Base-by-base conservation (phyloP, 2,888 invertebrate genomes). In the Scaptomyza reducta region DNA sequence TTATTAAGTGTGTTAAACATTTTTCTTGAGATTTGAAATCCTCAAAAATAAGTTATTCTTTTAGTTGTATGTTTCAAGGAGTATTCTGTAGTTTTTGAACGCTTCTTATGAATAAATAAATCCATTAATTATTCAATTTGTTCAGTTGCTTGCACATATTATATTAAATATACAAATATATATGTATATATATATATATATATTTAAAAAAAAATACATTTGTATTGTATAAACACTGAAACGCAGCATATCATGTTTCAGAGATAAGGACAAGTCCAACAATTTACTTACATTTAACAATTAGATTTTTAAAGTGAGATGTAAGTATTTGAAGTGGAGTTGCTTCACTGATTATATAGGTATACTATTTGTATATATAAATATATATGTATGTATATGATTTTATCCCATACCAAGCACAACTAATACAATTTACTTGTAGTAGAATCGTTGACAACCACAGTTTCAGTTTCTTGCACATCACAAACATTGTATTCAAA, bases 391-490 rank as follows among this genome's bases (percentile, higher is more conserved):
- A 5, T 33, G 3, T 49, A 22, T 49, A 47, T 16, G 38, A 35
- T 6, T 49, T 35, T 27, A 45, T 69, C 41, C 41, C 54, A 51
- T 59, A 44, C 69, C 58, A 71, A 72, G 56, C 57, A 68, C 58
- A 74, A 59, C 57, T 60, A 33, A 10, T 10, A 40, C 10, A 40
- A 33, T 25, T 51, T 58, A 60, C 76, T 63, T 74, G 68, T 60
- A 61, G 59, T 63, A 64, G 76, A 81, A 69, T 74, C 81, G 71
- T 74, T 79, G 80, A 83, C 87, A 81, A 86, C 80, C 87, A 81
- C 84, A 86, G 87, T 80, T 85, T 80, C 58, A 68, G 68, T 77
- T 79, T 53, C 74, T 57, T 67, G 65, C 82, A 71, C 83, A 85
- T 79, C 86, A 79, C 79, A 85, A 49, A 31, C 79, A 55, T 61